These are phyloP conservation scores for Lophius piscatorius DNA, from an alignment of 2,113 vertebrate species.

Conservation along the genomic window DNA sequence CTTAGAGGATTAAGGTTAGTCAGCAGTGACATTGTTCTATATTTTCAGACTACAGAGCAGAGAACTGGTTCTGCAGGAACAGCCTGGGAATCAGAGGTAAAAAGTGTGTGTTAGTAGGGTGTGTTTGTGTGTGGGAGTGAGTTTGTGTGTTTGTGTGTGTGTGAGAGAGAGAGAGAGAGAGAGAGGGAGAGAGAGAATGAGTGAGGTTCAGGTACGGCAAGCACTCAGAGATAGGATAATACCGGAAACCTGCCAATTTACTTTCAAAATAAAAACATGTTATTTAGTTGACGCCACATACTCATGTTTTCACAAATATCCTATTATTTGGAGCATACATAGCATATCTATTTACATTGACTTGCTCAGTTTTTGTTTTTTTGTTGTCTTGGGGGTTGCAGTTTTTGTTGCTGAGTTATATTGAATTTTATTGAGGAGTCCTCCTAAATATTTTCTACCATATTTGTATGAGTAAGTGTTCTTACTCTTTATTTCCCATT, in stretches of 20 bases:
- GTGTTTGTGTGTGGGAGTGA: constrained; percentile 5
- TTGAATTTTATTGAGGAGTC: too few relatives aligned
- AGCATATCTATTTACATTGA: too few relatives aligned
- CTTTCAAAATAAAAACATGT: constrained; percentile 50
- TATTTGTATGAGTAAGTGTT: too few relatives aligned
- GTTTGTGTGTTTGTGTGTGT: not conserved
- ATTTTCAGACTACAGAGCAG: constrained; percentile 61
- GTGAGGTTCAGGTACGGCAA: not conserved
- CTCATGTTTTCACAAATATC: too few relatives aligned
- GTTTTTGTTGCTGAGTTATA: too few relatives aligned
- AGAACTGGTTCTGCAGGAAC: constrained; percentile 63
- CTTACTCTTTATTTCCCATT: too few relatives aligned
- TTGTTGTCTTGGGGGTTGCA: too few relatives aligned
- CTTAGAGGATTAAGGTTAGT: constrained; percentile 49
- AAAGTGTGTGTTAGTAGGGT: not conserved
- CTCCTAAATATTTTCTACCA: too few relatives aligned
- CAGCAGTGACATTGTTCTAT: constrained; percentile 68
- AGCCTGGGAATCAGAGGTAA: constrained; percentile 34
- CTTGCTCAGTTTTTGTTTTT: too few relatives aligned
- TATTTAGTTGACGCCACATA: not conserved
- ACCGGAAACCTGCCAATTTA: not conserved
- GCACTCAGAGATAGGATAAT: not conserved
- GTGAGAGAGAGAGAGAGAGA: not conserved
- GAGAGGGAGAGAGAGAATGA: not conserved
- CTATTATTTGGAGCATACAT: too few relatives aligned